Base-by-base conservation (phyloP, 2,113 vertebrate species). In the Noctilio leporinus region DNA sequence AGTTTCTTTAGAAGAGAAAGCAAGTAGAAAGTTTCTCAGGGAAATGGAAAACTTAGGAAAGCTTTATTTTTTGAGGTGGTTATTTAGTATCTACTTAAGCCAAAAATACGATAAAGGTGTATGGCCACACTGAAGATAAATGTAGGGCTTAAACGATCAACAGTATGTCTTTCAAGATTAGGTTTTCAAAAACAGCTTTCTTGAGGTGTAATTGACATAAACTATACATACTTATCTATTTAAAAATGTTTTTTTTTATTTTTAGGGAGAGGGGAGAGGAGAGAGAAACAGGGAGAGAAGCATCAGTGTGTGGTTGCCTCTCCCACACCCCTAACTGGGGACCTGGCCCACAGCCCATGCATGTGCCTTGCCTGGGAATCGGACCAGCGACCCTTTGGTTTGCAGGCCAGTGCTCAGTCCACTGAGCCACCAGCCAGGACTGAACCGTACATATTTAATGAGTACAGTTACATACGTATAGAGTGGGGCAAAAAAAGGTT, bases 21-120 rank as follows among this genome's bases (percentile, higher is more conserved):
- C 83, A 67, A 38, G 43, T 33, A 67, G 49, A 80, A 73, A 28
- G 26, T 26, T 73, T 40, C 14, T 73, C 45, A n/a, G 70, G 40
- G 26, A 45, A 51, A 59, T 67, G 55, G 86, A 91, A 93, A 93
- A 55, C 28, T 80, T 86, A 59, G 64, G 80, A 81, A 93, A 93
- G 65, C 35, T 73, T 86, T 75, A 5, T 40, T 87, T 95, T 38
- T 80, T 45, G 43, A 75, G 33, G 16, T 77, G n/a, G 30, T 55
- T 89, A 20, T 89, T 85, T 92, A 51, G 35, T 45, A 72, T 26
- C 73, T 77, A 70, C 19, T 55, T 80, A 86, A 85, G 45, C 57
- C 26, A 65, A 55, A 92, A 85, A 15, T 19, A 30, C 80, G 24
- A n/a, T 64, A 62, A 45, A 84, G 30, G 10, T 81, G 30, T 35